Evolutionary conservation across 2,797 vertebrate genomes (phyloP), one percentile per base, ranked within the genome.

Genomic region (Onychomys leucogaster): DNA sequence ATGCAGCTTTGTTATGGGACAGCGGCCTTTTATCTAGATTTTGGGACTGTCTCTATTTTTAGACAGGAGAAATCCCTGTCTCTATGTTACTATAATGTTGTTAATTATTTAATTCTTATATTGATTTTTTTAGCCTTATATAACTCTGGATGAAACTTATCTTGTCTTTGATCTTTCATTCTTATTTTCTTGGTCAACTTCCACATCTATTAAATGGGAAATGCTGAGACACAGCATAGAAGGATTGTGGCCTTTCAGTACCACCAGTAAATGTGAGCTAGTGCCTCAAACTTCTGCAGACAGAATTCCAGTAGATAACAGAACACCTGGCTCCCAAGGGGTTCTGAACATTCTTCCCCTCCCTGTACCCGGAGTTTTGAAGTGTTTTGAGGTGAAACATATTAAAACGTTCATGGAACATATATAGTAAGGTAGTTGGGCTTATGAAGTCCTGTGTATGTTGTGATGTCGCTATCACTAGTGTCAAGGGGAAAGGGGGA

Each of bases 301-400:
- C 25, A 87, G 52, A 90, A 46, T 73, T 89, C 8, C 41, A 76
- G 8, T 65, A 23, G 8, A 57, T 83, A 61, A 34, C 71, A 61
- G 46, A 69, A 19, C 19, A 23, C 32, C 37, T 75, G 6, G 43
- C 1, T 46, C 9, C 75, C 16, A 1, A 21, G 8, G 23, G n/a
- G 0, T 23, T 8, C 2, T 14, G 13, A 23, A 0, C 0, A 0
- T 25, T 9, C 16, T 3, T n/a, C 37, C 21, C 41, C 0, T 19
- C 0, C 14, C 52, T 10, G 0, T 16, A 16, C 29, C 23, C 5
- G 19, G 52, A 52, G 52, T 52, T 52, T 14, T 49, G 32, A 63
- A 55, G 34, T 73, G 1, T 27, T 59, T 61, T 67, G 4, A 37
- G 7, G 23, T 75, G 10, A 21, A 32, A 19, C 16, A 10, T 25